A percentile compares a stretch with the other conserved stretches of the same genome.
These are phyloP conservation scores for Selene dorsalis DNA, from an alignment of 2,797 vertebrate species.

Conservation along the genomic window DNA sequence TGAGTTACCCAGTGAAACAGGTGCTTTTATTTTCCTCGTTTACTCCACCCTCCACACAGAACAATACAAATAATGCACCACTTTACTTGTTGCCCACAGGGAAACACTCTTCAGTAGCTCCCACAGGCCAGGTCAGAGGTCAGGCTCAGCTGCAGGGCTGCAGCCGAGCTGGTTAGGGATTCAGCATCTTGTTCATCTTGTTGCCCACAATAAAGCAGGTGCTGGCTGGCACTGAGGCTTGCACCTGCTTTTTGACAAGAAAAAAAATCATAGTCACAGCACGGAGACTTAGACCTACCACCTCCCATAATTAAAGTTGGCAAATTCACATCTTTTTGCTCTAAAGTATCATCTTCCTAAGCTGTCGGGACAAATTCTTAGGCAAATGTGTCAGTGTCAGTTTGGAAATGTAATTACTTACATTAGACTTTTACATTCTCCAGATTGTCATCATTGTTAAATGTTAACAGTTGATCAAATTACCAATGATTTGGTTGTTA, in stretches of 20 bases:
- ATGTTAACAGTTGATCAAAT: background rate
- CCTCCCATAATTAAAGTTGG: background rate
- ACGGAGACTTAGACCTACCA: background rate
- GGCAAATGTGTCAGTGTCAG: background rate
- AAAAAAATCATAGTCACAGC: background rate
- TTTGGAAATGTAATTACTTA: background rate
- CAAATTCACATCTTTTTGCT: background rate
- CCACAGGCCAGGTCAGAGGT: constrained; percentile 70
- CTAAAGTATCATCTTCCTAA: background rate
- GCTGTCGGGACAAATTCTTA: background rate
- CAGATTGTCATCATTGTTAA: background rate
- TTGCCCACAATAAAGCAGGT: constrained; percentile 49
- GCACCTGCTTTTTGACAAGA: constrained; percentile 63
- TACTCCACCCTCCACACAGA: constrained; percentile 50
- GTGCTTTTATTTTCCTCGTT: constrained; percentile 52
- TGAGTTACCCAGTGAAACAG: constrained; percentile 60
- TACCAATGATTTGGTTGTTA: background rate
- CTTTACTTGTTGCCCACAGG: constrained; percentile 60
- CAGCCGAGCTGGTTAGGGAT: constrained; percentile 45
- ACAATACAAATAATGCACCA: constrained; percentile 69
- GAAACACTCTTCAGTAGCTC: constrained; percentile 50
- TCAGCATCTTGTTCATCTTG: constrained; percentile 41
- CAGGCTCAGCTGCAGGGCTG: constrained; percentile 55
- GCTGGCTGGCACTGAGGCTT: constrained; percentile 32
- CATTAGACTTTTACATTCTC: background rate